Evolutionary conservation across 2,113 vertebrate genomes (phyloP).

Genomic region (Bos indicus): DNA sequence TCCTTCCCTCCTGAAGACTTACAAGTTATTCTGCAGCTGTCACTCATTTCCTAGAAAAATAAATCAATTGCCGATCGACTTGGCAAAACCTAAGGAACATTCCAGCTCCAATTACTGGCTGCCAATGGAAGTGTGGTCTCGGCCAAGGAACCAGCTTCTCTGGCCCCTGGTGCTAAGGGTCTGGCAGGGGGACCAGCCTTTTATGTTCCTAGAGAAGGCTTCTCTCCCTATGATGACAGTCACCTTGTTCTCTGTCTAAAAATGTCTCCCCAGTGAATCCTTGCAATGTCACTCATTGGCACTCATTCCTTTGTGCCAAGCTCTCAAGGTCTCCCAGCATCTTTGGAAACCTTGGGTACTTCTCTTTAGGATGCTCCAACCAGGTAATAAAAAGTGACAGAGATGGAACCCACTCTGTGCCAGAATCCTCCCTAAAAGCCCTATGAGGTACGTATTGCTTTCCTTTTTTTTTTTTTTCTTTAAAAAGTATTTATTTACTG

Average conservation of each 20-base stretch:
- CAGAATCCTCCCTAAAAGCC: not conserved
- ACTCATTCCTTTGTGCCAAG: not conserved
- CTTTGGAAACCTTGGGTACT: not conserved
- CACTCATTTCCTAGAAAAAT: constrained; percentile 26
- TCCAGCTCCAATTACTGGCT: not conserved
- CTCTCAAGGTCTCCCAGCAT: not conserved
- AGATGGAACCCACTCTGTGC: not conserved
- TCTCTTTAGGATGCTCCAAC: not conserved
- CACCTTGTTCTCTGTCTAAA: not conserved
- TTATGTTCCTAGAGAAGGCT: not conserved
- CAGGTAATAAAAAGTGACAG: not conserved
- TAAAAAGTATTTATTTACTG: not conserved
- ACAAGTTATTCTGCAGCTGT: not conserved
- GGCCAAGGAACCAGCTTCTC: not conserved
- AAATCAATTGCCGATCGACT: accelerated
- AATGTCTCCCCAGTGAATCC: not conserved
- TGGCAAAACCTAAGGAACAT: not conserved
- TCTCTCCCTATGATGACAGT: not conserved
- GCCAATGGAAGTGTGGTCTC: not conserved
- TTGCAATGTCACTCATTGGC: not conserved
- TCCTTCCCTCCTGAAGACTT: not conserved
- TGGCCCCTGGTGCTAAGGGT: not conserved
- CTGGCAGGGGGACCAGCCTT: not conserved
- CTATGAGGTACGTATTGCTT: no score
- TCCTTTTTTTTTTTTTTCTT: not conserved